A percentile compares a stretch with the other conserved stretches of the same genome.
These are phyloP conservation scores for Eulemur rufifrons DNA, from an alignment of 2,113 vertebrate species.

Conservation along the genomic window DNA sequence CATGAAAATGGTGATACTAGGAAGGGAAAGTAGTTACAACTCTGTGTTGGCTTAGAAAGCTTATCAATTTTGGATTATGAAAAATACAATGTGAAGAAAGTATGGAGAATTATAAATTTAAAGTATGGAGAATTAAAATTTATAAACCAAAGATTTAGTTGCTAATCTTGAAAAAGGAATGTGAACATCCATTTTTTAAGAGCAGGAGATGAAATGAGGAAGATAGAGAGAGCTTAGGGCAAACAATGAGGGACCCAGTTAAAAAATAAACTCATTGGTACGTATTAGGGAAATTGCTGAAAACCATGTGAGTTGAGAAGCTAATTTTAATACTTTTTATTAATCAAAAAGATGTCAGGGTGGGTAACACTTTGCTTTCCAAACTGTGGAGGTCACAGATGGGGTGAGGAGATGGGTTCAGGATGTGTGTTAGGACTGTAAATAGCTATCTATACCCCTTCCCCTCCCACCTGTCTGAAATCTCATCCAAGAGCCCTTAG, in stretches of 20 bases:
- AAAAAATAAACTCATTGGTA: not conserved
- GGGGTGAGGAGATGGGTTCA: not conserved
- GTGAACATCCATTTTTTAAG: not conserved
- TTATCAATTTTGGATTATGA: not conserved
- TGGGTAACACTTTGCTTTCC: not conserved
- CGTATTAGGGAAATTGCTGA: not conserved
- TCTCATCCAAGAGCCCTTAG: not conserved
- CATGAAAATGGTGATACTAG: not conserved
- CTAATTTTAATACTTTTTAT: not conserved
- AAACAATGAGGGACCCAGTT: not conserved
- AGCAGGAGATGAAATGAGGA: not conserved
- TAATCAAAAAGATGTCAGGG: not conserved
- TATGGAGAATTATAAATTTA: not conserved
- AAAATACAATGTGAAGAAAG: not conserved
- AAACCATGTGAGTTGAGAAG: not conserved
- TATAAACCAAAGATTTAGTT: not conserved
- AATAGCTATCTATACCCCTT: not conserved
- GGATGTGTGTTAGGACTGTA: not conserved
- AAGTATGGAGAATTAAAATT: not conserved
- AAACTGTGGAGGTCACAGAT: not conserved
- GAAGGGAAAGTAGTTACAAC: not conserved
- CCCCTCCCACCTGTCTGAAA: not conserved
- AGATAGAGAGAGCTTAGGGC: not conserved
- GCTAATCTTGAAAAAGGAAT: not conserved
- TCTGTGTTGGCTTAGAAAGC: not conserved